Percentiles rank a stretch among this genome's conserved stretches.
These are phyloP conservation scores for Delichon dasypus DNA, from an alignment of 2,797 vertebrate genomes.

Conservation along the genomic window DNA sequence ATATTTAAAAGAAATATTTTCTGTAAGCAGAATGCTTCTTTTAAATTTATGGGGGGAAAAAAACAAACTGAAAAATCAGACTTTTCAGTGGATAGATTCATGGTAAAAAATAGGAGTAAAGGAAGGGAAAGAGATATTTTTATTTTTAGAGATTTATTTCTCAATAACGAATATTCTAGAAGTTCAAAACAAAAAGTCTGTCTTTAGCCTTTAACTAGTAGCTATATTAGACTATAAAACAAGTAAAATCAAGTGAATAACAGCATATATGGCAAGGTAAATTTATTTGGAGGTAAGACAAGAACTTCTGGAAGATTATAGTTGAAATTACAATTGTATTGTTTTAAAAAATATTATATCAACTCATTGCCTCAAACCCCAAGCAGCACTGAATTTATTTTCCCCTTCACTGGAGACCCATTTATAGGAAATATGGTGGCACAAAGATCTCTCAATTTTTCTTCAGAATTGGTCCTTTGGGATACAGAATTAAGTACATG, in stretches of 20 bases:
- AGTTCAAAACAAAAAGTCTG: background rate
- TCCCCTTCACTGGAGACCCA: background rate
- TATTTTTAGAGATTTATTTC: background rate
- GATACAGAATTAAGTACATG: background rate
- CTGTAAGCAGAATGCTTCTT: fast-evolving
- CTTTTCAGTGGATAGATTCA: background rate
- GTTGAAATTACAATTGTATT: background rate
- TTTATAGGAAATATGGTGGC: background rate
- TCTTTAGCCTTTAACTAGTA: background rate
- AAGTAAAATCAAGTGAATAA: background rate
- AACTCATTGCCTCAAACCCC: background rate
- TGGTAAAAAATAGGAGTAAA: background rate
- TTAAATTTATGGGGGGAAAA: background rate
- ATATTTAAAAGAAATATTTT: background rate
- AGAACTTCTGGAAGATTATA: background rate
- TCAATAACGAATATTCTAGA: background rate
- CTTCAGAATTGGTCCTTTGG: background rate
- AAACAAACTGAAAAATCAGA: no score
- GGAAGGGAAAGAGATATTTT: background rate
- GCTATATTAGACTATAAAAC: background rate
- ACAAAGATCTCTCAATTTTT: background rate
- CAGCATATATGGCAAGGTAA: background rate
- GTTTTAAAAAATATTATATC: background rate
- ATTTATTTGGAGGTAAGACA: background rate
- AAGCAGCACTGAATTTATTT: background rate